Evolutionary conservation across 2,113 vertebrate genomes (phyloP), one percentile per base, ranked within the genome.

Genomic region (Microtus oregoni): DNA sequence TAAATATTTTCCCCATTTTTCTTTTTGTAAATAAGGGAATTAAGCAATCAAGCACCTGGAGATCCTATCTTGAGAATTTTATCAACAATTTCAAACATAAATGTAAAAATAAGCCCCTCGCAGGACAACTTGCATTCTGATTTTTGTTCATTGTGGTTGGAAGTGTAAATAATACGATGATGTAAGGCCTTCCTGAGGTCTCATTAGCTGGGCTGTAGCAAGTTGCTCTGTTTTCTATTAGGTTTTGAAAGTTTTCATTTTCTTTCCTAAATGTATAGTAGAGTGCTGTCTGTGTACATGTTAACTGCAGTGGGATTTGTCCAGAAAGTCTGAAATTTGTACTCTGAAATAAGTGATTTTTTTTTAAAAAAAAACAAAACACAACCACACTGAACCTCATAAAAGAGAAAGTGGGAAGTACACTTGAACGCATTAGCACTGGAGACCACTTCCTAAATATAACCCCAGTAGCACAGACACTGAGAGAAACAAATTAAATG

Each of bases 321-420:
- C 98, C 98, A 97, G 97, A 94, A 97, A 98, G 97, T 97, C 98
- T 98, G 98, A 98, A 98, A 98, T 99, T 99, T 98, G 98, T 99
- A 98, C 98, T 99, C 98, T 98, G 98, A 98, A 99, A 99, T 99
- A 99, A 99, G 98, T 96, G 97, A 92, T 44, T 44, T 44, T 41
- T 41, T 41, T 41, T 41, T 41, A 41, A 41, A 58, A 58, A 55
- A 55, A 55, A 55, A n/a, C n/a, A n/a, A 55, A 55, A 3, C 52
- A 55, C 55, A 55, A 17, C 15, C 55, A 55, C 15, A 55, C 55
- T 55, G 55, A 55, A 55, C 55, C 55, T 58, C 55, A 58, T 58
- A 58, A 5, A 58, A 58, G 5, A 58, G 17, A 58, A 58, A 58
- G 17, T 58, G 55, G 17, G 55, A 58, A 58, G 55, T 58, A 58